Base-by-base conservation (phyloP, 1,140 invertebrate genomes). In the Caligus rogercresseyi region DNA sequence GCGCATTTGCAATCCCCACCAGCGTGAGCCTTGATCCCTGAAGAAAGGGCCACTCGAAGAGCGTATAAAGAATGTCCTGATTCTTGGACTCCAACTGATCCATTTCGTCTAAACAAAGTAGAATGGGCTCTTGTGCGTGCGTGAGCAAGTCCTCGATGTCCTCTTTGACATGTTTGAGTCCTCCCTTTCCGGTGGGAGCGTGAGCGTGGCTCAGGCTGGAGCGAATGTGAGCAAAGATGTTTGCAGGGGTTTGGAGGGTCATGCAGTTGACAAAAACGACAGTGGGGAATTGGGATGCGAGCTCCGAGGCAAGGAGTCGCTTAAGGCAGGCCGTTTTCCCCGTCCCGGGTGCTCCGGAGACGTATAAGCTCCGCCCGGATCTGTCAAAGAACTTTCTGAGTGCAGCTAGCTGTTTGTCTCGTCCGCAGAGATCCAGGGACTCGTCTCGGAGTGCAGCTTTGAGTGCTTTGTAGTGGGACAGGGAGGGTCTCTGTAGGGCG, bases 71-170 rank as follows among this genome's bases (percentile, higher is more conserved):
- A 20, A 96, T 82, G 2, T 87, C 82, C 68, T 95, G 89, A 19
- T 84, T 82, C 70, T 83, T 85, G 60, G 78, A 82, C 65, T 83
- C 81, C 4, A 98, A 74, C 71, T 96, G 89, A 74, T 98, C 94
- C 61, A 97, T 88, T 77, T 98, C 94, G 73, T 98, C 94, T 16
- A 98, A 72, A n/a, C 97, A 81, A 19, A 97, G 69, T 2, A 96
- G 72, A 16, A 26, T n/a, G 1, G 16, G 26, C 1, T 2, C 16
- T 43, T 20, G 18, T 14, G 18, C 13, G 25, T 14, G 16, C 24
- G 18, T 19, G 1, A 2, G 16, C 51, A 16, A 13, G 2, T 26
- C 15, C 18, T 24, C 16, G n/a, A 56, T 2, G 3, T 13, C 2
- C 3, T 14, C n/a, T 2, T 20, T 14, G 2, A n/a, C 15, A 19